A percentile compares a stretch with the other conserved stretches of the same genome.
Evolutionary conservation across 2,113 vertebrate genomes (phyloP).

Genomic region (Fulmarus glacialis): DNA sequence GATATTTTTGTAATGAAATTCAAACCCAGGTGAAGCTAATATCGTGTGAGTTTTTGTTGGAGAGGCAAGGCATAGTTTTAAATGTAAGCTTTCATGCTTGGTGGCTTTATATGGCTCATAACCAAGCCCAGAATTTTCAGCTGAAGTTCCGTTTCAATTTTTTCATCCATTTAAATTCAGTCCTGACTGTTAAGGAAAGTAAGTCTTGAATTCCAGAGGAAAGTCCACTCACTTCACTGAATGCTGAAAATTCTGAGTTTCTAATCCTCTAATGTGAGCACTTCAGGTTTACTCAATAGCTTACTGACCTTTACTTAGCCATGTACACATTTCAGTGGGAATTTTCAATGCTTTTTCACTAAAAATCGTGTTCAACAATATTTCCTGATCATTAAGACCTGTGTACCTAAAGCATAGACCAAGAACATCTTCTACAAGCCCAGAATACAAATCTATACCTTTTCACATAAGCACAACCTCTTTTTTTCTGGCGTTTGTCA

Average conservation of each 20-base stretch:
- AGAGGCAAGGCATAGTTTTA: not conserved
- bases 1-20: not conserved
- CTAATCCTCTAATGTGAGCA: slow-evolving; percentile 45
- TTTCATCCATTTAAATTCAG: not conserved
- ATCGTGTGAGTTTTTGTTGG: not conserved
- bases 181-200: not conserved
- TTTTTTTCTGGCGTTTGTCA: not conserved
- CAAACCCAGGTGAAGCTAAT: not conserved
- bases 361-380: slow-evolving; percentile 68
- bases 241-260: slow-evolving; percentile 40
- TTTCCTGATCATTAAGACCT: slow-evolving; percentile 61
- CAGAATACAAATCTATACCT: slow-evolving; percentile 46
- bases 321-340: slow-evolving; percentile 57
- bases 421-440: not conserved
- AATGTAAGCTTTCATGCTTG: not conserved
- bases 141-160: not conserved
- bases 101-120: not conserved
- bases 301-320: slow-evolving; percentile 67
- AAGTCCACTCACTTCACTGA: not conserved
- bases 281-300: slow-evolving; percentile 54
- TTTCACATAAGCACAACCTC: not conserved
- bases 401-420: slow-evolving; percentile 33
- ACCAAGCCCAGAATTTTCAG: not conserved
- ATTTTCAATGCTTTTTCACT: slow-evolving; percentile 60
- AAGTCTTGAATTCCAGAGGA: not conserved